Evolutionary conservation across 1,140 invertebrate genomes (phyloP), one percentile per base, ranked within the genome.

Genomic region (Drosophila tristis): DNA sequence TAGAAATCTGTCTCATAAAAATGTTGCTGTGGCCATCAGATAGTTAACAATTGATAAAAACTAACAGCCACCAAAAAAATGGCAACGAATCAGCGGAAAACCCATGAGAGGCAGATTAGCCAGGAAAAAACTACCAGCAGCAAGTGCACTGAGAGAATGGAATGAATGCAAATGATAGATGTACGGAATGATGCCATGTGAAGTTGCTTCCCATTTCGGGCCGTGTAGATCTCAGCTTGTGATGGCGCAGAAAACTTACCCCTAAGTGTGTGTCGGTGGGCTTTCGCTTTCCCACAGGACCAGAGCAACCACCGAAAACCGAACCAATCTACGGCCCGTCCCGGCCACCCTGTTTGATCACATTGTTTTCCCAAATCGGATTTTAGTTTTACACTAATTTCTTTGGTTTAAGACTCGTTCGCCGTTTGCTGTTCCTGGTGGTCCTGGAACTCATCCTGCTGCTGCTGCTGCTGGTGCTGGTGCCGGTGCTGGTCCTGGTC

Each of bases 371-470:
- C 77, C 63, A 90, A 91, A 91, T 91, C 90, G 86, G 90, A 91
- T 91, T 91, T 91, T 90, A 91, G 90, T 90, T 91, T 91, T 91
- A 91, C 90, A 91, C 90, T 91, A 91, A 91, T 91, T 91, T 91
- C 90, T 89, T 91, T 89, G 90, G 90, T 89, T 85, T 91, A 89
- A 89, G 84, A 81, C 75, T 89, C 79, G 84, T 63, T 80, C 50
- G 42, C 20, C 43, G 49, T 55, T 65, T 29, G 57, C 29, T 61
- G 48, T 49, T 74, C 26, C 42, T 57, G 44, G 5, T 25, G 49
- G 57, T 61, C 56, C 51, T 71, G 50, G 9, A 11, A 35, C 9
- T 4, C 31, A 4, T 35, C 31, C 31, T 35, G 3, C 3, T 11
- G 9, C 35, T 11, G 9, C 35, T 39, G 35, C 3, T 65, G 56